Base-by-base conservation (phyloP, 2,888 invertebrate species). In the Acrobasis consociella region DNA sequence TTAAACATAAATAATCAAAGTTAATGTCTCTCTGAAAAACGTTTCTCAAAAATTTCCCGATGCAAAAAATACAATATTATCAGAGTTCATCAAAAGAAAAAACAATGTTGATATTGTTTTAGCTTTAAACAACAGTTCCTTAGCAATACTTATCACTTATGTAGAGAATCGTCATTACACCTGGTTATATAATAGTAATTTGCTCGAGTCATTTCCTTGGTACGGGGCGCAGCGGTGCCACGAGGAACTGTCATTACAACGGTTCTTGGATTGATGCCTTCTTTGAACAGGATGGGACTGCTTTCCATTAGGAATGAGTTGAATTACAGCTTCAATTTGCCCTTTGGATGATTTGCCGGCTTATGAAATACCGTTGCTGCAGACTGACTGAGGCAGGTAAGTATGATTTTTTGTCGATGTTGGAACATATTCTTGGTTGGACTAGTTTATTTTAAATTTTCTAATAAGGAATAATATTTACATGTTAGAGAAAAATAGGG, bases 161-260 rank as follows among this genome's bases (percentile, higher is more conserved):
- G 74, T 70, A 67, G 67, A 73, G 73, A 72, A 72, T 74, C 66
- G 69, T 69, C 67, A 79, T 80, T 75, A 76, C 73, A 67, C 68
- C 69, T 67, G 69, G 68, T 75, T 74, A 77, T 80, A 84, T 85
- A 83, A 87, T 87, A 85, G 83, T 84, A 83, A 87, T 88, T 86
- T 83, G 80, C 80, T 75, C 67, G 69, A 82, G 80, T 80, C 72
- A 85, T 87, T 88, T 88, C 75, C 83, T 79, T 73, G 74, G 75
- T 74, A 74, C 72, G 72, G 73, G 75, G 75, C 71, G 69, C 74
- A 79, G 81, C 86, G 82, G 85, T 76, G 76, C 78, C 77, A 74
- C 77, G 80, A 86, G 85, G 85, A 85, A 85, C 83, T 79, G 79
- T 82, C 85, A 89, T 90, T 89, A 91, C 85, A 89, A 90, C 91